Base-by-base conservation (phyloP, 2,797 vertebrate species). In the Megaceryle alcyon region DNA sequence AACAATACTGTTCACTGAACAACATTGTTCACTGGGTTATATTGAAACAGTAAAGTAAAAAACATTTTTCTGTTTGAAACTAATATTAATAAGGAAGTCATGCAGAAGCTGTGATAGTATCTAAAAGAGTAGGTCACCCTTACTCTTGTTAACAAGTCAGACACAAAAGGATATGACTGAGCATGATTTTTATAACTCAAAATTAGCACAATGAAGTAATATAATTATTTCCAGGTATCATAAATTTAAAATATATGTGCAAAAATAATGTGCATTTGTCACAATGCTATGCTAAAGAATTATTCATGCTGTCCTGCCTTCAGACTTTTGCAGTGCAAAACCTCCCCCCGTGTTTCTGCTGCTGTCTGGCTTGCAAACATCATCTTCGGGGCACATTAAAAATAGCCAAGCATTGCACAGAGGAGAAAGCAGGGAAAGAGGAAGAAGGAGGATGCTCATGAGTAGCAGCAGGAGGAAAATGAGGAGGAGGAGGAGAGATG, bases 261-360 rank as follows among this genome's bases (percentile, higher is more conserved):
- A n/a, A 94, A 94, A 94, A 78, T 76, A 94, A 93, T 79, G 77
- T 76, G 35, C 49, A 53, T 90, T 86, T 96, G 35, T 72, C 75
- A 75, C 18, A 86, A 29, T 39, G 56, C 28, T 69, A 48, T 73
- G 35, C 29, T 89, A 90, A 96, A 88, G 61, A 61, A 93, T 61
- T 66, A 14, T 57, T 54, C 28, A 25, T 31, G 22, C 21, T 25
- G 13, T 68, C 26, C 41, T 43, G 5, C 31, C 25, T 77, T 6
- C 39, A 33, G 16, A n/a, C 53, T 6, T 57, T 23, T 69, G 63
- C 49, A 21, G 31, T 73, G 25, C 35, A 56, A 63, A 83, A 48
- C 13, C 2, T 66, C 25, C 37, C 53, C 5, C 3, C 49, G 2
- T 7, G 0, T 6, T 14, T 23, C 53, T 64, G 35, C 43, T 73